These are phyloP conservation scores for Enhydra lutris DNA, from an alignment of 2,113 vertebrate species.

Conservation along the genomic window DNA sequence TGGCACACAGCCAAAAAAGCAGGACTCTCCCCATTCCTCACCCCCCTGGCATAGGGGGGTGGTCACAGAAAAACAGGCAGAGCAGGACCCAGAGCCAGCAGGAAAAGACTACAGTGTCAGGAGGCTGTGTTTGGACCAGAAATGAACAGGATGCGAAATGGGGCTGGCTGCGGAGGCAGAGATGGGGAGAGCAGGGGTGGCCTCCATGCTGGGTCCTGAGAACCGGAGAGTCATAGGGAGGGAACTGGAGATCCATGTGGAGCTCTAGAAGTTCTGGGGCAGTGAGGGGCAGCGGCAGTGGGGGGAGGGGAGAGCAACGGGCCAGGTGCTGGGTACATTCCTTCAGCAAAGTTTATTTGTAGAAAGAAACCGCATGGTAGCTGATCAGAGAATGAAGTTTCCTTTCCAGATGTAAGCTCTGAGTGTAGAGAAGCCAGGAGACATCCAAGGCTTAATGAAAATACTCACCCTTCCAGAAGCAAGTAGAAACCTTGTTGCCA, in stretches of 20 bases:
- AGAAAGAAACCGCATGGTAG: neutral
- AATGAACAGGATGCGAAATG: neutral
- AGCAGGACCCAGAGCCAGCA: neutral
- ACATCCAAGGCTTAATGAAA: neutral
- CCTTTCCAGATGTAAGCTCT: neutral
- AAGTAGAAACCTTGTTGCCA: neutral
- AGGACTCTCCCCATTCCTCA: neutral
- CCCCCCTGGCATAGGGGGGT: neutral
- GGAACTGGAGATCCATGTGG: neutral
- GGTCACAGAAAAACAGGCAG: neutral
- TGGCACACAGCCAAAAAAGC: neutral
- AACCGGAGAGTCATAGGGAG: accelerated
- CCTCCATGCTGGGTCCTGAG: neutral
- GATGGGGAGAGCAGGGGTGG: neutral
- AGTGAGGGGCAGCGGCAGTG: neutral
- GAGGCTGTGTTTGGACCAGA: neutral
- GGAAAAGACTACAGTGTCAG: neutral
- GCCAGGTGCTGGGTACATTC: neutral
- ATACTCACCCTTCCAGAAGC: neutral
- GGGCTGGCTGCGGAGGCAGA: neutral
- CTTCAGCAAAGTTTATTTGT: neutral
- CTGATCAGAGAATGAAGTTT: neutral
- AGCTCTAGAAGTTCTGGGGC: neutral
- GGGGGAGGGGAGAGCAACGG: neutral
- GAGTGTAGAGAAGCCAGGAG: neutral